Percentiles rank a stretch among this genome's conserved stretches.
Conservation (phyloP, 2,888 invertebrate genomes). For the Lasiommata megera region DNA sequence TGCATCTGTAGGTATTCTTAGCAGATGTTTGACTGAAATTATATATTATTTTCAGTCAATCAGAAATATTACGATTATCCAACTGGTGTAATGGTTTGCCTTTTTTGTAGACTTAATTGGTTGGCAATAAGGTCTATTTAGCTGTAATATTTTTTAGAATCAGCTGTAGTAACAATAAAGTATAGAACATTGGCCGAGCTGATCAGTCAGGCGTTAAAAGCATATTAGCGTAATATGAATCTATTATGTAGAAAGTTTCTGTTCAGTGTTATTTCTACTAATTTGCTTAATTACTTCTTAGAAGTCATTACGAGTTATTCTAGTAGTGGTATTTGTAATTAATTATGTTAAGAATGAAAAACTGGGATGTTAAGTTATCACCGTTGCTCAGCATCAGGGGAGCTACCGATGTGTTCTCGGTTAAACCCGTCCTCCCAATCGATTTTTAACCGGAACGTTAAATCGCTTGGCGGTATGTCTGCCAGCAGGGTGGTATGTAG, state of each 20-base stretch:
- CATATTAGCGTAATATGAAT: conserved; percentile 32
- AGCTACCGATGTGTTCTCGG: too few relatives aligned
- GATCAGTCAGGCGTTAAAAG: conserved; percentile 40
- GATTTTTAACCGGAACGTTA: too few relatives aligned
- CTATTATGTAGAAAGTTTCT: conserved; percentile 39
- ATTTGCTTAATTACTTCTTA: conserved; percentile 6
- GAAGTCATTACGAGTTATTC: conserved; percentile 1
- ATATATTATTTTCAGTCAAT: background rate
- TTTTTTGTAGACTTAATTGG: background rate
- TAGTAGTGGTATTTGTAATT: background rate
- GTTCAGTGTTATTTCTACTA: conserved; percentile 11
- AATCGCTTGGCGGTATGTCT: too few relatives aligned
- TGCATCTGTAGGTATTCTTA: too few relatives aligned
- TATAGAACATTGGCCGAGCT: conserved; percentile 41
- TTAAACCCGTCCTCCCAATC: too few relatives aligned
- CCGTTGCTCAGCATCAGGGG: too few relatives aligned
- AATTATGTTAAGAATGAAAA: background rate
- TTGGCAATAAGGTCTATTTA: conserved; percentile 4
- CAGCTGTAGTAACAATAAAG: conserved; percentile 15
- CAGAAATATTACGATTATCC: background rate
- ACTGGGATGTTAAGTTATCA: too few relatives aligned
- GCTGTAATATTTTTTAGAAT: background rate
- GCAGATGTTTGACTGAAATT: too few relatives aligned
- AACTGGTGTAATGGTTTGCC: background rate
- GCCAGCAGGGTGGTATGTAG: too few relatives aligned